Conservation (phyloP, 2,797 vertebrate species). For the Stomatorhinus walkeri region DNA sequence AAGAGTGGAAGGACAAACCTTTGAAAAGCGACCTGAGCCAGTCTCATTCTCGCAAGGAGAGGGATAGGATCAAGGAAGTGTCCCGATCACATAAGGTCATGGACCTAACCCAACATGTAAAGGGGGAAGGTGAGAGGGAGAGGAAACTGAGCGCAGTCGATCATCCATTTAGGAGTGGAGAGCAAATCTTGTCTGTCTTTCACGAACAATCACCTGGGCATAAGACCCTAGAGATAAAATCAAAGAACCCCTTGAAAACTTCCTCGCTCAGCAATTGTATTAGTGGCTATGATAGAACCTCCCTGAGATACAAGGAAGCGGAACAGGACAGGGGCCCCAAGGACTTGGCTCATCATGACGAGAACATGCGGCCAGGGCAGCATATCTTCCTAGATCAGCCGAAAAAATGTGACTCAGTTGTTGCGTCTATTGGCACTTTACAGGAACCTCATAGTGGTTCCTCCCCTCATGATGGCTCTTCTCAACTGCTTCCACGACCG, state of each 20-base stretch:
- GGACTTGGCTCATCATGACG: conserved; percentile 58
- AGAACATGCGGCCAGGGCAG: conserved; percentile 60
- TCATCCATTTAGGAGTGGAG: conserved; percentile 47
- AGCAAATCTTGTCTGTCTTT: conserved; percentile 56
- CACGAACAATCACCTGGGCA: conserved; percentile 48
- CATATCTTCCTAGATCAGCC: conserved; percentile 60
- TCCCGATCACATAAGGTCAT: conserved; percentile 71
- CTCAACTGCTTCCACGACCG: conserved; percentile 44
- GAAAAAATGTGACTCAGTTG: conserved; percentile 64
- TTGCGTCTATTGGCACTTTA: conserved; percentile 56
- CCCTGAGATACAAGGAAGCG: conserved; percentile 43
- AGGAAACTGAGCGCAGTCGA: conserved; percentile 42
- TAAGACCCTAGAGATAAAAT: conserved; percentile 55
- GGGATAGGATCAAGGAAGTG: conserved; percentile 59
- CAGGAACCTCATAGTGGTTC: conserved; percentile 70
- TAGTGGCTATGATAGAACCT: conserved; percentile 22
- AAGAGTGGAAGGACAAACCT: conserved; percentile 57
- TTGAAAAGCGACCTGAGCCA: conserved; percentile 57
- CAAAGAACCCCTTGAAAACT: conserved; percentile 59
- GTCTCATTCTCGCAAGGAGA: conserved; percentile 64
- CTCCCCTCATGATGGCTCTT: conserved; percentile 60
- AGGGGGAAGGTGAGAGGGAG: conserved; percentile 59
- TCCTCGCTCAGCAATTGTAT: conserved; percentile 62
- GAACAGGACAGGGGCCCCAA: conserved; percentile 57
- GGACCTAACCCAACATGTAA: conserved; percentile 75